These are phyloP conservation scores for Paramormyrops kingsleyae DNA, from an alignment of 2,113 vertebrate genomes.

Conservation along the genomic window DNA sequence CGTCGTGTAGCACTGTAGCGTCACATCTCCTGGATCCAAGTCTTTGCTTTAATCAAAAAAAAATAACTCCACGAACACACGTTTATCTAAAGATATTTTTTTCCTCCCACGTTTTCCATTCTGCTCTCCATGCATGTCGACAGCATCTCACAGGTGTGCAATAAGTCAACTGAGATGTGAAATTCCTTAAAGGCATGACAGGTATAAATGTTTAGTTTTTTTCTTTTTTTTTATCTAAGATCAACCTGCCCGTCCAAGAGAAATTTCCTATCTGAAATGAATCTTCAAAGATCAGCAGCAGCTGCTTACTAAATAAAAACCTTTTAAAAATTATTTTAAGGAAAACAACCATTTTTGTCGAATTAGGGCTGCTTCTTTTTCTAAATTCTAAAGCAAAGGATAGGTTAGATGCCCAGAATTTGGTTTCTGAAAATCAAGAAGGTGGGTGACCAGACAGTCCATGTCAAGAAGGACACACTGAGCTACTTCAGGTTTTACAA, in stretches of 20 bases:
- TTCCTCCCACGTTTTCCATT: background rate
- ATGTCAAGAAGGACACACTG: background rate
- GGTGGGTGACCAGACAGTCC: background rate
- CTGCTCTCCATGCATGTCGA: background rate
- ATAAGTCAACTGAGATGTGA: constrained; percentile 1
- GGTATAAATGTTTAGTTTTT: background rate
- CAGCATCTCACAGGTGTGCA: background rate
- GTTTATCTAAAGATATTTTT: background rate
- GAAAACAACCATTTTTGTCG: background rate
- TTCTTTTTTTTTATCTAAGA: background rate
- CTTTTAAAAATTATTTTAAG: background rate
- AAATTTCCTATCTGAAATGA: background rate
- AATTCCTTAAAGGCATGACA: background rate
- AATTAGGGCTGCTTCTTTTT: background rate
- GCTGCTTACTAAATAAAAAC: background rate
- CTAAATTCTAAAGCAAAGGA: background rate
- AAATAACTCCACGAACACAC: background rate
- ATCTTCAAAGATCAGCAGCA: background rate
- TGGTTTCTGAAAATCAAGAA: background rate
- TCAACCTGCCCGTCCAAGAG: background rate
- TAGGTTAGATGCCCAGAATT: background rate
- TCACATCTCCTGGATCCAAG: background rate
- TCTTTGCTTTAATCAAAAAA: background rate
- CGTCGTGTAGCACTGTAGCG: background rate
- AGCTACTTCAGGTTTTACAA: background rate